Evolutionary conservation across 1,140 invertebrate species (phyloP), one percentile per base, ranked within the genome.

Genomic region (Hydropsyche tenuis): DNA sequence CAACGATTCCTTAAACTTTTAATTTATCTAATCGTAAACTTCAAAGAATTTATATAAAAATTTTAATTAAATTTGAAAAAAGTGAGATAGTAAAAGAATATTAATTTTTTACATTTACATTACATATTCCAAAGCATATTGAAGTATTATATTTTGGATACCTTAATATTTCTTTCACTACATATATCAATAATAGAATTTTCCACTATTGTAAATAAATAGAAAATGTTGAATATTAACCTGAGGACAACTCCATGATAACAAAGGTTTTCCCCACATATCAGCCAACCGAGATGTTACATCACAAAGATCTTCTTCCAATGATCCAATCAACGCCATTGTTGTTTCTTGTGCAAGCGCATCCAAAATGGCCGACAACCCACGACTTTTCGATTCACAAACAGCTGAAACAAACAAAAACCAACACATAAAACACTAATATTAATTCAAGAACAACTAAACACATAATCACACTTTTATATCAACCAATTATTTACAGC

Each of bases 241-340:
- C 79, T 84, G 79, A 72, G 84, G 84, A 74, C 84, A 86, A 46
- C 82, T 85, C 85, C 84, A 86, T 16, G 85, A 85, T 69, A 86
- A 77, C 14, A 86, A 78, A 7, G 82, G 82, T 72, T 85, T 85
- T 43, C 83, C 83, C 83, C 85, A 85, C 46, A 85, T 80, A 73
- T 82, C 80, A 23, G 84, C 84, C 62, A 86, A 80, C 74, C 82
- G 81, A 0, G 81, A 81, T 9, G 82, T 81, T 16, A 85, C 80
- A 53, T 86, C 84, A 75, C 85, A 86, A 69, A 81, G 82, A 63
- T 81, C 81, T 27, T 80, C 80, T 74, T 85, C 83, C 18, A 86
- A 79, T n/a, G 81, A 80, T 18, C 84, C 85, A 70, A 86, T 83
- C 73, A 86, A 78, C 18, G 84, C 83, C 69, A 79, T 83, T n/a